These are phyloP conservation scores for Natator depressus DNA, from an alignment of 2,113 vertebrate species.

Conservation along the genomic window DNA sequence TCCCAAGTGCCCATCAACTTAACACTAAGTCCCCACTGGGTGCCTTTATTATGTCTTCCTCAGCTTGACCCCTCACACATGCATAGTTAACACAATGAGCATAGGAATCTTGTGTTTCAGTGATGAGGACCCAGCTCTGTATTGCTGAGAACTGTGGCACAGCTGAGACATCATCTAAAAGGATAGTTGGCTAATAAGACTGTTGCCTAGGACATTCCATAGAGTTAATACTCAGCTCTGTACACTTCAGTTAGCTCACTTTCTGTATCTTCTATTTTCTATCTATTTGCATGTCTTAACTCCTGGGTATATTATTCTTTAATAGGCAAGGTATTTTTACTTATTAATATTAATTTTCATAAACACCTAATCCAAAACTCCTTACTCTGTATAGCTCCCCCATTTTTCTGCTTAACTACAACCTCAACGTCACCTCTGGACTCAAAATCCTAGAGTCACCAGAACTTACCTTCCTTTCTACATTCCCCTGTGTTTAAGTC, in stretches of 20 bases:
- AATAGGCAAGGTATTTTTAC: background rate
- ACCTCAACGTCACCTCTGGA: background rate
- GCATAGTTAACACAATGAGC: background rate
- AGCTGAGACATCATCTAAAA: background rate
- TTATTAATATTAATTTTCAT: background rate
- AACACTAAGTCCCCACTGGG: background rate
- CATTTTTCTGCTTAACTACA: background rate
- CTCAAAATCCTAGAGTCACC: background rate
- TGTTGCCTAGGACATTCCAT: background rate
- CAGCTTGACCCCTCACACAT: background rate
- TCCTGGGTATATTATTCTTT: background rate
- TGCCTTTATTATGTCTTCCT: background rate
- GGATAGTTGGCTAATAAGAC: background rate
- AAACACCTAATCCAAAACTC: background rate
- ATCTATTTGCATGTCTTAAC: background rate
- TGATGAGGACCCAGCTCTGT: background rate
- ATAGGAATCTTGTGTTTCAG: background rate
- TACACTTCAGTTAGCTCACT: background rate
- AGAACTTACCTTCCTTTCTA: background rate
- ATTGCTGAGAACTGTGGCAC: background rate
- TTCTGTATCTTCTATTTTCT: background rate
- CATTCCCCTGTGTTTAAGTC: background rate
- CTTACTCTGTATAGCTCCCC: fast-evolving
- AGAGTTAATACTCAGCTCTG: background rate
- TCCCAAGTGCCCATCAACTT: background rate